Evolutionary conservation across 2,113 vertebrate genomes (phyloP).

Genomic region (Pachycephala philippinensis): DNA sequence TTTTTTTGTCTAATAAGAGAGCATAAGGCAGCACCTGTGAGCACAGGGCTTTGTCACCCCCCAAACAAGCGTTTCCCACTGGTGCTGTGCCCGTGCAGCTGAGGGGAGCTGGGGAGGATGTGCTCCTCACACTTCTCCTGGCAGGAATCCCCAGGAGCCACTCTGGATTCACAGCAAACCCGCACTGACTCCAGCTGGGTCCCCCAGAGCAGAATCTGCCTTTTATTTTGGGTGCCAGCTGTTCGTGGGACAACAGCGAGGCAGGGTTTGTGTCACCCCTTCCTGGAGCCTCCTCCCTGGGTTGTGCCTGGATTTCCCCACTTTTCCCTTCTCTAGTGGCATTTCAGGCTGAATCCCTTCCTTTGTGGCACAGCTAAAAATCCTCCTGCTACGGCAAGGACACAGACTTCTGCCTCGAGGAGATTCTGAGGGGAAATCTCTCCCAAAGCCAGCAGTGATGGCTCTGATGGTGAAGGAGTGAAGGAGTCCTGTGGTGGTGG

Average conservation of each 20-base stretch:
- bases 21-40: background rate
- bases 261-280: background rate
- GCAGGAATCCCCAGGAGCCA: background rate
- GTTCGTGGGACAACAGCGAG: background rate
- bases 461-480: no score
- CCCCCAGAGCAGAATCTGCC: background rate
- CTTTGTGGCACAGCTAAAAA: background rate
- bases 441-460: fast-evolving
- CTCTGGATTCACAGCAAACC: background rate
- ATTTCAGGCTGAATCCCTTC: background rate
- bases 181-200: background rate
- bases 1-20: background rate
- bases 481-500: background rate
- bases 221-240: background rate
- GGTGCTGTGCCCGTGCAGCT: background rate
- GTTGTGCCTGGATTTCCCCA: background rate
- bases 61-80: background rate
- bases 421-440: background rate
- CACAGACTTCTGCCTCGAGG: fast-evolving
- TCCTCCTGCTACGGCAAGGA: fast-evolving
- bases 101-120: background rate
- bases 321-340: background rate
- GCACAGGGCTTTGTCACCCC: background rate
- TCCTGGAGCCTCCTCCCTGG: background rate
- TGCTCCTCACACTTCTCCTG: background rate